Percentiles rank a stretch among this genome's conserved stretches.
phyloP scores from a whole-genome alignment of 2,797 vertebrate species.

The Alosa sapidissima region DNA sequence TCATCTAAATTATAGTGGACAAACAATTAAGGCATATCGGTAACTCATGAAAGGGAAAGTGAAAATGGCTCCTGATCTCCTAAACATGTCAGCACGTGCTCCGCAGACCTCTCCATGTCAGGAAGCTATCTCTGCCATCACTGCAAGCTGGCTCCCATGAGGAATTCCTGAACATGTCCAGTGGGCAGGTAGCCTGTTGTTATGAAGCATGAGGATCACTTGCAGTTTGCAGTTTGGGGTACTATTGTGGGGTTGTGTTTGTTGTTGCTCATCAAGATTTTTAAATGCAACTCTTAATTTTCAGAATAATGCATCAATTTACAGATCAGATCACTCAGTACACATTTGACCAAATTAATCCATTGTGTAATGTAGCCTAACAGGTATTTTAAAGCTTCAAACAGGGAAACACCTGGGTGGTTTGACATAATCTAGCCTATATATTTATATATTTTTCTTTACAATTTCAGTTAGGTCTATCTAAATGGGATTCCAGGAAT shows the following conservation, averaged over 20 bases:
- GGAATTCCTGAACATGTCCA: slow-evolving; percentile 13
- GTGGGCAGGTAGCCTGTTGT: not conserved
- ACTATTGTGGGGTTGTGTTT: not conserved
- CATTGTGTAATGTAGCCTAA: not conserved
- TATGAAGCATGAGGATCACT: not conserved
- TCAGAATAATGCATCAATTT: not conserved
- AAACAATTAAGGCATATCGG: not conserved
- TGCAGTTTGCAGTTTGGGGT: not conserved
- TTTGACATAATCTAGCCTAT: too few species aligned
- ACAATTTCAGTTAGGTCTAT: too few species aligned
- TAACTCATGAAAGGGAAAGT: not conserved
- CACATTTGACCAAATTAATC: not conserved
- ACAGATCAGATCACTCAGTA: too few species aligned
- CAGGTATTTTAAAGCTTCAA: too few species aligned
- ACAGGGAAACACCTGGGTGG: too few species aligned
- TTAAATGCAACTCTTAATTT: not conserved
- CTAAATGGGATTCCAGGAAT: too few species aligned
- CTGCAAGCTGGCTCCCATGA: not conserved
- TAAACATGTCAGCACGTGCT: slow-evolving; percentile 11
- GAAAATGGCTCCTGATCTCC: not conserved
- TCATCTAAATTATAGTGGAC: not conserved
- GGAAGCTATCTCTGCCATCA: not conserved
- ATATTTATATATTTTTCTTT: too few species aligned
- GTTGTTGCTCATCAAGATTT: not conserved
- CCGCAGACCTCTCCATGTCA: slow-evolving; percentile 1